These are phyloP conservation scores for Nyctalus aviator DNA, from an alignment of 2,797 vertebrate genomes.

Conservation along the genomic window DNA sequence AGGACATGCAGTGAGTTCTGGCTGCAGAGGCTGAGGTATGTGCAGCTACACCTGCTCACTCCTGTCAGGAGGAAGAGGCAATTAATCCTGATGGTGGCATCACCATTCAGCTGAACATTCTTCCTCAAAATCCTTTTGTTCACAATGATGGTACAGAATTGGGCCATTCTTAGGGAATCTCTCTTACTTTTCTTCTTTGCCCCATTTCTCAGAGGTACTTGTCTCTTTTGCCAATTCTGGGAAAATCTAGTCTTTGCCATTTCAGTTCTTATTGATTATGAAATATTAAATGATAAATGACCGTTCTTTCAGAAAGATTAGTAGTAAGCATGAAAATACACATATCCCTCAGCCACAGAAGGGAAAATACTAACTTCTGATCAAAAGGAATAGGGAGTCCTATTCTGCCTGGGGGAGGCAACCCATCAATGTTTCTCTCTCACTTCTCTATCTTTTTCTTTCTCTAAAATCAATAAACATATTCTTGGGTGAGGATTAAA, in stretches of 20 bases:
- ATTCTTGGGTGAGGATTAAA: no score
- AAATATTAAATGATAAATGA: background rate
- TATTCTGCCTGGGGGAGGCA: background rate
- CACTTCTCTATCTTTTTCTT: no score
- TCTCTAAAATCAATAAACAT: no score
- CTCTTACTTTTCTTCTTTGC: background rate
- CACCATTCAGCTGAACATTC: background rate
- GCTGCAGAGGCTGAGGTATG: background rate
- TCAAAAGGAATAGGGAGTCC: background rate
- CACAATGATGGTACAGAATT: background rate
- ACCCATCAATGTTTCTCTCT: background rate
- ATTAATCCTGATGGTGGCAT: background rate
- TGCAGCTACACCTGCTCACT: background rate
- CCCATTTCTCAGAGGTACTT: background rate
- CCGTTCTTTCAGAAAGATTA: rapidly evolving
- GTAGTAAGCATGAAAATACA: background rate
- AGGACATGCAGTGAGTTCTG: background rate
- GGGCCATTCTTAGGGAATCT: background rate
- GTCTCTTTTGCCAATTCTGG: background rate
- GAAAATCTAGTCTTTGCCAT: background rate
- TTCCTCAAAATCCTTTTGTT: background rate
- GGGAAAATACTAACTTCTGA: background rate
- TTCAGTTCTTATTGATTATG: background rate
- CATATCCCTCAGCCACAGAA: background rate
- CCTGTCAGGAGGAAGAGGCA: background rate